A percentile compares a stretch with the other conserved stretches of the same genome.
Conservation (phyloP, 1,140 invertebrate genomes). For the Hycleus phaleratus region DNA sequence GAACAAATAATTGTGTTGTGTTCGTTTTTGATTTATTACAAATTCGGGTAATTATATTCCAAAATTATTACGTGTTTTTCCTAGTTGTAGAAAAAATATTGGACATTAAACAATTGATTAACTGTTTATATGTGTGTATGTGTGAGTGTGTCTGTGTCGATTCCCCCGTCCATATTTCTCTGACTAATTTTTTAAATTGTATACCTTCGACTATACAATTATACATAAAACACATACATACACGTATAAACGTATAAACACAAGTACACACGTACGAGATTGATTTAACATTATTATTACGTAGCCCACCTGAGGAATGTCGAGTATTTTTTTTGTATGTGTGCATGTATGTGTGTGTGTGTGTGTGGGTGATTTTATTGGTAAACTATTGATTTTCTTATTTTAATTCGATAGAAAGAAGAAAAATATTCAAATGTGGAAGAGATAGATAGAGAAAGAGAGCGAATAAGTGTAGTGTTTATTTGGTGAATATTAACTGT, state of each 20-base stretch:
- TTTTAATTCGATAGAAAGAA: not conserved
- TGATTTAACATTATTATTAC: too few species aligned
- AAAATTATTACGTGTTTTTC: too few species aligned
- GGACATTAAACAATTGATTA: too few species aligned
- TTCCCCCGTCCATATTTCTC: not conserved
- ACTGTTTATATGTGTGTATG: too few species aligned
- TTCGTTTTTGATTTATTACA: too few species aligned
- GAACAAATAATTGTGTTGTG: too few species aligned
- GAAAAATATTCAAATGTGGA: not conserved
- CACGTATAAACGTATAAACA: not conserved
- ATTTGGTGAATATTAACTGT: not conserved
- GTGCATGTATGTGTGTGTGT: not conserved
- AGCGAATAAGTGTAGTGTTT: not conserved
- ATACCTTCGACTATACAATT: not conserved
- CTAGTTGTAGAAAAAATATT: too few species aligned
- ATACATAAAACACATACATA: not conserved
- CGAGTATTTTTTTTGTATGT: too few species aligned
- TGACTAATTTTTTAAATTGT: not conserved
- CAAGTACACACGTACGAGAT: too few species aligned
- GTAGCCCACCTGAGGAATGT: slow-evolving; percentile 21
- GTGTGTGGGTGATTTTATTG: slow-evolving; percentile 15
- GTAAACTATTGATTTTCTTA: slow-evolving; percentile 8
- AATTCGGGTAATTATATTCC: too few species aligned
- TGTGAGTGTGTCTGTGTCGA: too few species aligned
- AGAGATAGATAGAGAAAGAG: not conserved